phyloP scores from a whole-genome alignment of 2,113 vertebrate genomes.

The Lipophrys pholis region DNA sequence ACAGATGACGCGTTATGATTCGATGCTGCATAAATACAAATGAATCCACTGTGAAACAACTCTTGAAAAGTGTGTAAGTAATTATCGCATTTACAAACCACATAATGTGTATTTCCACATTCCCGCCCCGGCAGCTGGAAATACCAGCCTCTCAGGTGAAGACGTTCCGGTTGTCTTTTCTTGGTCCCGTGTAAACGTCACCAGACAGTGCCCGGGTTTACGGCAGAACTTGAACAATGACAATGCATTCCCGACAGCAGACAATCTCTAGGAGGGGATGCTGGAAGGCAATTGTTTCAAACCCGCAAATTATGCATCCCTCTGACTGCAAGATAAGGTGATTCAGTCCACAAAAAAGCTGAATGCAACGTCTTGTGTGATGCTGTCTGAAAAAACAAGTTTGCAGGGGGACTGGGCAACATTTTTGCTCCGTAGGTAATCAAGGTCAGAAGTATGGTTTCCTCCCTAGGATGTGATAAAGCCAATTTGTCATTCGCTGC shows the following conservation, averaged over 20 bases:
- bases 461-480: no score
- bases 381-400: slow-evolving; percentile 7
- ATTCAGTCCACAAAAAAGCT: neutral
- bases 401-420: no score
- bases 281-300: slow-evolving; percentile 18
- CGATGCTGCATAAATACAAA: neutral
- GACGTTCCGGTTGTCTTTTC: slow-evolving; percentile 9
- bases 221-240: slow-evolving; percentile 4
- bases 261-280: slow-evolving; percentile 2
- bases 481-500: no score
- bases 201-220: slow-evolving; percentile 2
- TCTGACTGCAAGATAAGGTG: neutral
- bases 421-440: neutral
- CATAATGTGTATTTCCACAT: slow-evolving; percentile 27
- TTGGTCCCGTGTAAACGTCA: slow-evolving; percentile 2
- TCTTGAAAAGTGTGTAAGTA: neutral
- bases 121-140: slow-evolving; percentile 12
- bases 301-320: slow-evolving; percentile 1
- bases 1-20: neutral
- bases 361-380: neutral
- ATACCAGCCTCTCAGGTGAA: slow-evolving; percentile 1
- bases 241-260: slow-evolving; percentile 2
- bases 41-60: neutral
- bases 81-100: neutral
- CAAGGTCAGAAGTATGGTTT: neutral